Evolutionary conservation across 1,140 invertebrate species (phyloP).

Genomic region (Dendroctonus ponderosae): DNA sequence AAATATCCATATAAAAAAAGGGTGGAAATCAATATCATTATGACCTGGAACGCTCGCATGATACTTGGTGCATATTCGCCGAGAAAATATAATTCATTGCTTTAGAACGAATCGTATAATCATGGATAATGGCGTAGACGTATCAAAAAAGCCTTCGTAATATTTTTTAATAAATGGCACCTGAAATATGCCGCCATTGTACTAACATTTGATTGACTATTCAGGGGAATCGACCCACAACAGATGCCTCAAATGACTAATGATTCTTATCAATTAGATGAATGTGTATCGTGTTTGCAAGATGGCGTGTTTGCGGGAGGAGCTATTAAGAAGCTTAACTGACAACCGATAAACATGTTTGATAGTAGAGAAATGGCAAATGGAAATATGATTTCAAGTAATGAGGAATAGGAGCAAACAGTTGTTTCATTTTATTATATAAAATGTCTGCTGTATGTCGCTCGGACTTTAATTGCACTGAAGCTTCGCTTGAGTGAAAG

Average conservation of each 20-base stretch:
- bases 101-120: neutral
- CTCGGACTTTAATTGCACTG: no score
- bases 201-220: slow-evolving; percentile 39
- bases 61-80: no score
- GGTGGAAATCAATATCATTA: no score
- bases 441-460: no score
- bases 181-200: slow-evolving; percentile 18
- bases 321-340: slow-evolving; percentile 1
- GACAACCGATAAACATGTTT: neutral
- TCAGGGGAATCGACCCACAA: slow-evolving; percentile 34
- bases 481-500: no score
- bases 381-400: no score
- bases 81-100: slow-evolving; percentile 1
- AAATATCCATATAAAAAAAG: no score
- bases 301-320: slow-evolving; percentile 36
- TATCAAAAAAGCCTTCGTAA: slow-evolving; percentile 19
- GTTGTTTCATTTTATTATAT: no score
- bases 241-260: slow-evolving; percentile 45
- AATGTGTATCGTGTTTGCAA: slow-evolving; percentile 39
- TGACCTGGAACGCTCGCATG: no score
- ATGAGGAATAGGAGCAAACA: no score
- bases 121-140: neutral
- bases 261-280: slow-evolving; percentile 47
- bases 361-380: no score
- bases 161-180: slow-evolving; percentile 25